Conservation (phyloP, 2,797 vertebrate genomes). For the Schizopygopsis pylzovi region DNA sequence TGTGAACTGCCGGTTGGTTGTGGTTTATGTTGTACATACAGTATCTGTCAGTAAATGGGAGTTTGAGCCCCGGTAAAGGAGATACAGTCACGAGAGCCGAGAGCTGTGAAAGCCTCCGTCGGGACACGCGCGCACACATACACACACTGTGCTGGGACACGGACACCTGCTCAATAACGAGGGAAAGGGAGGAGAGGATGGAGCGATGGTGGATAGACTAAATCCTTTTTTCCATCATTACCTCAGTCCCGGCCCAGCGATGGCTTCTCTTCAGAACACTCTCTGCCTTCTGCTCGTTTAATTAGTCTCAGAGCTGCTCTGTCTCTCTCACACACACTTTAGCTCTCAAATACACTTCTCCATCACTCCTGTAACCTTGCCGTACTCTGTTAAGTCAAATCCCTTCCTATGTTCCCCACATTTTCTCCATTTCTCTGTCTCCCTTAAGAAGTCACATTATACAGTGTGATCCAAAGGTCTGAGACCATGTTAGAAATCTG, state of each 20-base stretch:
- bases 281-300: slow-evolving; percentile 76
- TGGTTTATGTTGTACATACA: slow-evolving; percentile 36
- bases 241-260: slow-evolving; percentile 71
- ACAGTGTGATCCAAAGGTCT: slow-evolving; percentile 6
- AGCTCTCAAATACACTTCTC: slow-evolving; percentile 38
- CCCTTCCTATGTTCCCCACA: slow-evolving; percentile 34
- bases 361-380: slow-evolving; percentile 40
- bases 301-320: slow-evolving; percentile 82
- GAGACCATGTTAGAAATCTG: not conserved
- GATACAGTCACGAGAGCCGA: slow-evolving; percentile 37
- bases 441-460: not conserved
- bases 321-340: slow-evolving; percentile 60
- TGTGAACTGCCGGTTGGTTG: slow-evolving; percentile 15
- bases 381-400: slow-evolving; percentile 35
- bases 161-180: slow-evolving; percentile 48
- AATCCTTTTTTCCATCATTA: slow-evolving; percentile 85
- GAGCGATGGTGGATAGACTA: slow-evolving; percentile 64
- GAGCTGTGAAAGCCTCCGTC: slow-evolving; percentile 43
- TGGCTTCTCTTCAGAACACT: slow-evolving; percentile 59
- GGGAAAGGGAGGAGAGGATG: slow-evolving; percentile 45
- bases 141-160: slow-evolving; percentile 40
- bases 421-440: slow-evolving; percentile 1
- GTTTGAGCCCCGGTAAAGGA: slow-evolving; percentile 36
- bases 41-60: slow-evolving; percentile 43
- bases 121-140: slow-evolving; percentile 28